Base-by-base conservation (phyloP, 2,113 vertebrate species). In the Pandion haliaetus region DNA sequence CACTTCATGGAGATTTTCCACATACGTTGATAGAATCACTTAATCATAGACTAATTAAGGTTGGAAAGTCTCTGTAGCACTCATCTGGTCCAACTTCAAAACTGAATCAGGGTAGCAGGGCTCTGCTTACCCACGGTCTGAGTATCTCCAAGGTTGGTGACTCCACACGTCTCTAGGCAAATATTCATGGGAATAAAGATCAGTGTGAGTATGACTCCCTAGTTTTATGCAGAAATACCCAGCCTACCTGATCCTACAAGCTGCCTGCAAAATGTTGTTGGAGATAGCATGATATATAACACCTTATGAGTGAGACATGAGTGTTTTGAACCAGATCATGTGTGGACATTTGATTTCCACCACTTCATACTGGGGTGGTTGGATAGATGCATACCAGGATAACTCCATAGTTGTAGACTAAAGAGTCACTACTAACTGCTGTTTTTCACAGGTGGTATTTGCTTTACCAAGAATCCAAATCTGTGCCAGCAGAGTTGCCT, bases 131-230 rank as follows among this genome's bases (percentile, higher is more conserved):
- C 12, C 14, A 8, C 1, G 2, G 57, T 42, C 61, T 44, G 34
- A 40, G 2, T 47, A 17, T 55, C n/a, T 81, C 44, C 57, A 57
- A 21, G 25, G 10, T 20, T 58, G 17, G 20, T 70, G 63, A 70
- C 25, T 70, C 17, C 32, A 50, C 2, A 1, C 52, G 9, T 52
- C 23, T 61, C 17, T 67, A 38, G 10, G 31, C 26, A 67, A 44
- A 23, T 66, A 49, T 40, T 81, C 8, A 6, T 8, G 9, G 54
- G 25, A 84, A 23, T 4, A 45, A 73, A 67, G 18, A 63, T 8
- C n/a, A 17, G 3, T 4, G 25, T 29, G 31, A 78, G 8, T 0
- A 0, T 80, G 34, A 47, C 16, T 82, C 16, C 38, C 3, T 24
- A 21, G 40, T 62, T 88, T 45, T 65, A 45, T 0, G 1, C 1